These are phyloP conservation scores for Caenorhabditis virilis DNA, from an alignment of 2,888 invertebrate genomes.

Conservation along the genomic window DNA sequence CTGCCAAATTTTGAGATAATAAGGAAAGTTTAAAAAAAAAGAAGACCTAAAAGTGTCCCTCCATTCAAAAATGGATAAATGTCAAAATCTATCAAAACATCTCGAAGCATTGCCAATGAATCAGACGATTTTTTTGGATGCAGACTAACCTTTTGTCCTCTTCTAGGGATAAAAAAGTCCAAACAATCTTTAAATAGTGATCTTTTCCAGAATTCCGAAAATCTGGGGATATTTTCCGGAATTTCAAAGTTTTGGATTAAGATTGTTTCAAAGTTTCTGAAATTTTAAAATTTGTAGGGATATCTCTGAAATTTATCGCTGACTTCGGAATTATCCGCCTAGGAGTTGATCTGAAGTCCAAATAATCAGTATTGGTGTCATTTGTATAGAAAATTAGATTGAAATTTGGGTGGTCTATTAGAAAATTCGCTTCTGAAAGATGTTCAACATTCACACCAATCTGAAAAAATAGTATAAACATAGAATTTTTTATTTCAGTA, in stretches of 20 bases:
- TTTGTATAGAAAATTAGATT: constrained; percentile 10
- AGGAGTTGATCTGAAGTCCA: constrained; percentile 14
- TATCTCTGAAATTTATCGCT: background rate
- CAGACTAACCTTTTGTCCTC: constrained; percentile 5
- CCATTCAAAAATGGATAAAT: constrained; percentile 35
- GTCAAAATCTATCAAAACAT: constrained; percentile 3
- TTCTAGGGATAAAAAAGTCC: constrained; percentile 11
- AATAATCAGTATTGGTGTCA: constrained; percentile 9
- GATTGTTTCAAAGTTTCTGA: constrained; percentile 7
- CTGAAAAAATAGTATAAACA: constrained; percentile 13
- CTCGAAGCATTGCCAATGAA: constrained; percentile 10
- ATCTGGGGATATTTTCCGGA: constrained; percentile 14
- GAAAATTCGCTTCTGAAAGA: background rate
- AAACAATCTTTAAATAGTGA: constrained; percentile 15
- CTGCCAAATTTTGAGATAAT: background rate
- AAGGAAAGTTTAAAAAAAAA: background rate
- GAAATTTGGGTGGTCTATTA: constrained; percentile 8
- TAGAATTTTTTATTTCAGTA: background rate
- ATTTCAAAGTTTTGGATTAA: constrained; percentile 4
- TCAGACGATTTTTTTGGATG: constrained; percentile 3
- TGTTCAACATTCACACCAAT: constrained; percentile 13
- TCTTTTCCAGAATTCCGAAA: constrained; percentile 21
- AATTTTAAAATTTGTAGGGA: background rate
- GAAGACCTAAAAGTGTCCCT: constrained; percentile 21
- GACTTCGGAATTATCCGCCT: constrained; percentile 20